A percentile compares a stretch with the other conserved stretches of the same genome.
These are phyloP conservation scores for Cotesia vestalis DNA, from an alignment of 1,140 invertebrate species.

Conservation along the genomic window DNA sequence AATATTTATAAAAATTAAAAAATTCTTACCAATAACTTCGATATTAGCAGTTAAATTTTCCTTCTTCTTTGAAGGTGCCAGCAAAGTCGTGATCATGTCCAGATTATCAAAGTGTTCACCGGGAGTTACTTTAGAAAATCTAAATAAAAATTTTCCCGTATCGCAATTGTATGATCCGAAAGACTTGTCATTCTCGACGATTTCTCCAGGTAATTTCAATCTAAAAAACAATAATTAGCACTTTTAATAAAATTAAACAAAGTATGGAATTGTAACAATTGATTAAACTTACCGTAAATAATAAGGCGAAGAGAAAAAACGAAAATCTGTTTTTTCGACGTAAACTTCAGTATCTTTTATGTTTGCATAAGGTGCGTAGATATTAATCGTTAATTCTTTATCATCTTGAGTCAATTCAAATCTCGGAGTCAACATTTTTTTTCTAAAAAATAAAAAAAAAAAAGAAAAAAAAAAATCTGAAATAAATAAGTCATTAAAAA, in stretches of 20 bases:
- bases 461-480: too few relatives aligned
- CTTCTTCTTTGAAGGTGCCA: constrained; percentile 66
- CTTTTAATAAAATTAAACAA: not conserved
- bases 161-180: constrained; percentile 77
- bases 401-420: constrained; percentile 78
- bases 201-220: constrained; percentile 72
- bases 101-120: constrained; percentile 77
- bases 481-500: too few relatives aligned
- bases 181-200: constrained; percentile 73
- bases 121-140: constrained; percentile 73
- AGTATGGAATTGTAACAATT: too few relatives aligned
- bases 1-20: not conserved
- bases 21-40: constrained; percentile 63
- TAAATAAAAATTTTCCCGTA: constrained; percentile 75
- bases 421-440: constrained; percentile 76
- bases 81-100: constrained; percentile 77
- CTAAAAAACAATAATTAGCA: constrained; percentile 46
- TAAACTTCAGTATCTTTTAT: constrained; percentile 78
- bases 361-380: constrained; percentile 79
- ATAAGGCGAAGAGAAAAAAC: constrained; percentile 81
- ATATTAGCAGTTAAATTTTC: constrained; percentile 66
- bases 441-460: too few relatives aligned
- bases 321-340: constrained; percentile 75
- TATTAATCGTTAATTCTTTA: constrained; percentile 70
- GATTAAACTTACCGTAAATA: constrained; percentile 70